Percentiles rank a stretch among this genome's conserved stretches.
Evolutionary conservation across 2,888 invertebrate genomes (phyloP).

Genomic region (Lasioglossum marginatum): DNA sequence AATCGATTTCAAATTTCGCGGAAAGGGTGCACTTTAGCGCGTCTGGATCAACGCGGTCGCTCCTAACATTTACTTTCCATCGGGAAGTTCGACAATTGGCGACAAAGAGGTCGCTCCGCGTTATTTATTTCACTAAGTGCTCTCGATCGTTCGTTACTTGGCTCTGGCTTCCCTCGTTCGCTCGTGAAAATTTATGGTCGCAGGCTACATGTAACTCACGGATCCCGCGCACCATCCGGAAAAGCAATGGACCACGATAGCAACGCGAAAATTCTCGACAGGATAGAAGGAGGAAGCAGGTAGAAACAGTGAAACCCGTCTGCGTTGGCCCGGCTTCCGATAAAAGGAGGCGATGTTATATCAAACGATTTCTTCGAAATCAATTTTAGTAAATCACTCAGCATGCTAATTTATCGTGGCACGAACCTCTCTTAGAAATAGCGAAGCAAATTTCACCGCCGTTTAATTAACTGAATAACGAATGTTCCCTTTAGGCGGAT

Average conservation of each 20-base stretch:
- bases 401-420: not conserved
- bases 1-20: slow-evolving; percentile 72
- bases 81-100: slow-evolving; percentile 81
- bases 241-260: slow-evolving; percentile 64
- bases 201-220: slow-evolving; percentile 66
- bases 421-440: not conserved
- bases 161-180: slow-evolving; percentile 72
- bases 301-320: slow-evolving; percentile 40
- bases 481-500: not conserved
- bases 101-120: slow-evolving; percentile 80
- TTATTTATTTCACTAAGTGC: slow-evolving; percentile 83
- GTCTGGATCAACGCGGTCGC: slow-evolving; percentile 69
- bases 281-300: slow-evolving; percentile 46
- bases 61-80: slow-evolving; percentile 71
- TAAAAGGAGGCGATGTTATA: slow-evolving; percentile 20
- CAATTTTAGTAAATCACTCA: not conserved
- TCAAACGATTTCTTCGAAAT: slow-evolving; percentile 15
- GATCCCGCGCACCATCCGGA: slow-evolving; percentile 51
- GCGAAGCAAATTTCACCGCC: not conserved
- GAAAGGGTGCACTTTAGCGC: slow-evolving; percentile 67
- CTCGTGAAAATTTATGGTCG: slow-evolving; percentile 75
- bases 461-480: not conserved
- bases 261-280: slow-evolving; percentile 63
- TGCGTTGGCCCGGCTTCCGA: not conserved
- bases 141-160: slow-evolving; percentile 78